Evolutionary conservation across 2,888 invertebrate genomes (phyloP), one percentile per base, ranked within the genome.

Genomic region (Asteroscopus sphinx): DNA sequence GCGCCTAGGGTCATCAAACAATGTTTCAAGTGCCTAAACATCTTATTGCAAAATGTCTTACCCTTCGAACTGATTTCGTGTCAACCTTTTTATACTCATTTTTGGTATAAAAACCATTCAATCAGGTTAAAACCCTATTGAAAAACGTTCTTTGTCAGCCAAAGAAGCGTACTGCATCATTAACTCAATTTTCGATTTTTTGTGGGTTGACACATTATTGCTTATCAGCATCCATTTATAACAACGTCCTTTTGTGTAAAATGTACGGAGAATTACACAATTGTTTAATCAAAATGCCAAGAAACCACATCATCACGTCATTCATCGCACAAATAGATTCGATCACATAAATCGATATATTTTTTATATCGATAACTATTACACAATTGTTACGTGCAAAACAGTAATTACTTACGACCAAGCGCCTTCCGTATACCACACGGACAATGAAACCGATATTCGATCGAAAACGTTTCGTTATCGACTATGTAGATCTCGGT

Each of bases 361-460:
- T 81, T 76, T 78, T 80, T 80, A 80, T 81, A 77, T 69, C 79
- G 76, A 80, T 80, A 82, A 81, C 79, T 77, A 73, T 92, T 93
- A 85, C 90, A 85, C 87, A 92, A 92, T 85, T 69, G 86, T 92
- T 91, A 89, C 91, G 90, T 91, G 87, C 85, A 82, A 82, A 80
- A 86, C 77, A 77, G 87, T 91, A 91, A 91, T 91, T 90, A 92
- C 81, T 77, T 73, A 76, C 77, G 57, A 51, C 70, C 83, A 79
- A 82, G 83, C 85, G 82, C 91, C 90, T 91, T 91, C 91, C 91
- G 91, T 88, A 83, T 88, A 86, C 86, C 85, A 81, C 83, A 80
- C 69, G 82, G 85, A 91, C 92, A 91, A 92, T 92, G 86, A 88
- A 90, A 89, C 84, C 85, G 85, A 88, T 88, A 90, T 88, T 85